phyloP scores from a whole-genome alignment of 2,113 vertebrate species.

The Zapus hudsonius region DNA sequence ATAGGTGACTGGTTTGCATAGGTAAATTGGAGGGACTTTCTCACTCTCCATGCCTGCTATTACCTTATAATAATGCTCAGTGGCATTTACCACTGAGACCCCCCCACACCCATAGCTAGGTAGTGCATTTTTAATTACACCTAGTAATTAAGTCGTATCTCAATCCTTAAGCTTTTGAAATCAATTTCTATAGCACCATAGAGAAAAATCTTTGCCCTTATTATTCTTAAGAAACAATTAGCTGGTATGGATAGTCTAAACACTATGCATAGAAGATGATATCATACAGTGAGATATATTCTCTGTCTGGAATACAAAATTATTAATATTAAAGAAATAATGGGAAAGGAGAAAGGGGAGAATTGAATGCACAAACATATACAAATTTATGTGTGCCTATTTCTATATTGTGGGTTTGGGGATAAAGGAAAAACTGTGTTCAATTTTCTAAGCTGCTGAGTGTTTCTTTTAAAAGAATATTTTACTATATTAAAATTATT shows the following conservation, averaged over 20 bases:
- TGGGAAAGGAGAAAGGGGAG: background rate
- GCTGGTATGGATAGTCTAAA: background rate
- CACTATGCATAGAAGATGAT: background rate
- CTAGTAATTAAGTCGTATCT: constrained; percentile 23
- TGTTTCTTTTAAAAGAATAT: constrained; percentile 15
- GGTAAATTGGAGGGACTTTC: no score
- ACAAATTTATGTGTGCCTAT: background rate
- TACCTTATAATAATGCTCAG: no score
- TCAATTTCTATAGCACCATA: background rate
- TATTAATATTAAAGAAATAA: constrained; percentile 36
- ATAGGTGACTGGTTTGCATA: no score
- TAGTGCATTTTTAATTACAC: background rate
- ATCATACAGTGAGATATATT: background rate
- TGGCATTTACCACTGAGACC: no score
- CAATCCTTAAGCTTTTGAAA: constrained; percentile 40
- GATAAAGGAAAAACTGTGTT: background rate
- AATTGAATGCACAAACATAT: background rate
- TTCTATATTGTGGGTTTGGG: background rate
- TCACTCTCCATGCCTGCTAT: no score
- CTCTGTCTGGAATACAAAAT: background rate
- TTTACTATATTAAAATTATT: constrained; percentile 1
- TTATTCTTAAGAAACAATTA: constrained; percentile 39
- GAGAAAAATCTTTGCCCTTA: background rate
- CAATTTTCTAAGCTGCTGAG: background rate
- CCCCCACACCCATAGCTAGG: no score